These are phyloP conservation scores for Diplogasteroides magnus DNA, from an alignment of 1,140 invertebrate genomes.

Conservation along the genomic window DNA sequence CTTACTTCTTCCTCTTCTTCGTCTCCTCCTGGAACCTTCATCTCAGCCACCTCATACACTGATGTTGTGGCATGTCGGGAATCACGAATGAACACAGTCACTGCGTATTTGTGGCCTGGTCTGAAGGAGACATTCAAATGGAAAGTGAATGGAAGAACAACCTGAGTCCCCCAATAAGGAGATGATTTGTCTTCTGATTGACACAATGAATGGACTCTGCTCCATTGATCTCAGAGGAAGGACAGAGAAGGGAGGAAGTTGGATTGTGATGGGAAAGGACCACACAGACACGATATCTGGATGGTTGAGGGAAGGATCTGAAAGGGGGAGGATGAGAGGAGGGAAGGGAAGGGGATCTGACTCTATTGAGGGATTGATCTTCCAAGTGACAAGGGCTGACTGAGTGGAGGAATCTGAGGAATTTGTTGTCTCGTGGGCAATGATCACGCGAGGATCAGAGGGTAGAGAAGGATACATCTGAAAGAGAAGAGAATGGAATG, in stretches of 20 bases:
- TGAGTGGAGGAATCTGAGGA: neutral
- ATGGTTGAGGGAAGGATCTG: slow-evolving; percentile 16
- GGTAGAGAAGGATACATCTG: slow-evolving; percentile 27
- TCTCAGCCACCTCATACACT: slow-evolving; percentile 15
- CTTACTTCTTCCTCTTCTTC: neutral
- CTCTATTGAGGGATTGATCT: neutral
- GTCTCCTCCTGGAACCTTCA: slow-evolving; percentile 6
- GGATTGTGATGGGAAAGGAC: slow-evolving; percentile 21
- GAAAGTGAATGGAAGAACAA: neutral
- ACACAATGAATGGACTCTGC: slow-evolving; percentile 33
- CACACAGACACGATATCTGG: slow-evolving; percentile 26
- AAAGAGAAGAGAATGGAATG: neutral
- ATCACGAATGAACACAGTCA: slow-evolving; percentile 33
- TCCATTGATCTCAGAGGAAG: slow-evolving; percentile 21
- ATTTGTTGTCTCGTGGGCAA: slow-evolving; percentile 9
- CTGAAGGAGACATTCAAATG: slow-evolving; percentile 9
- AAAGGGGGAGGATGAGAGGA: no score
- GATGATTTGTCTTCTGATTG: slow-evolving; percentile 21
- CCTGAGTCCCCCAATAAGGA: slow-evolving; percentile 22
- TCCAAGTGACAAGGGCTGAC: neutral
- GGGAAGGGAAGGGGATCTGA: neutral
- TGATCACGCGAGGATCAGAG: slow-evolving; percentile 19
- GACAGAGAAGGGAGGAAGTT: slow-evolving; percentile 21
- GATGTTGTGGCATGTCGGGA: slow-evolving; percentile 24
- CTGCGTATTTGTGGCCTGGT: slow-evolving; percentile 22